phyloP scores from a whole-genome alignment of 2,797 vertebrate genomes.

The Carapus acus region DNA sequence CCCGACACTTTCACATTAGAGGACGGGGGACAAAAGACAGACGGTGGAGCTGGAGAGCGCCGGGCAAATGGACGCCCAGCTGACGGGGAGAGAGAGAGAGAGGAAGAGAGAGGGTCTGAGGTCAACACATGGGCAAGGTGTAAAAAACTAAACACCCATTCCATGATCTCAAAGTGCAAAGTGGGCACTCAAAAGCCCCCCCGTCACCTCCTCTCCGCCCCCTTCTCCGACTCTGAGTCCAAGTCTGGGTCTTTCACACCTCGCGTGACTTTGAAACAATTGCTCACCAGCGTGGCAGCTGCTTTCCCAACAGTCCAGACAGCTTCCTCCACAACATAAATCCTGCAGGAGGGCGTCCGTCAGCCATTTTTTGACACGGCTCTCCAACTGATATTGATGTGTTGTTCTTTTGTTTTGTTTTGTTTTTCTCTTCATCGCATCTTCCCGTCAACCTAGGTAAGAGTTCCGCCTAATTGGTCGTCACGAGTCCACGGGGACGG shows the following conservation, averaged over 20 bases:
- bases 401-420: too few species aligned
- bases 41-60: background rate
- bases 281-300: too few species aligned
- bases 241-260: background rate
- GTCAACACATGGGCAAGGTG: background rate
- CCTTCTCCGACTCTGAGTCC: too few species aligned
- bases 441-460: too few species aligned
- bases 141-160: background rate
- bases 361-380: too few species aligned
- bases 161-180: background rate
- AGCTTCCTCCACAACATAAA: too few species aligned
- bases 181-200: background rate
- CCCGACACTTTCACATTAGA: conserved; percentile 9
- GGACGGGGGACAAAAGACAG: conserved; percentile 21
- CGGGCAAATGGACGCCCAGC: conserved; percentile 4
- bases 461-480: too few species aligned
- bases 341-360: too few species aligned
- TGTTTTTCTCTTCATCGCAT: too few species aligned
- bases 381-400: too few species aligned
- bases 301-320: background rate
- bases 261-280: background rate
- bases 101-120: conserved; percentile 10
- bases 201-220: too few species aligned
- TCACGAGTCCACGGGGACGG: too few species aligned
- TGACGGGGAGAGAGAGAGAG: conserved; percentile 8